Conservation (phyloP, 2,888 invertebrate species). For the Hirtodrosophila confusa region DNA sequence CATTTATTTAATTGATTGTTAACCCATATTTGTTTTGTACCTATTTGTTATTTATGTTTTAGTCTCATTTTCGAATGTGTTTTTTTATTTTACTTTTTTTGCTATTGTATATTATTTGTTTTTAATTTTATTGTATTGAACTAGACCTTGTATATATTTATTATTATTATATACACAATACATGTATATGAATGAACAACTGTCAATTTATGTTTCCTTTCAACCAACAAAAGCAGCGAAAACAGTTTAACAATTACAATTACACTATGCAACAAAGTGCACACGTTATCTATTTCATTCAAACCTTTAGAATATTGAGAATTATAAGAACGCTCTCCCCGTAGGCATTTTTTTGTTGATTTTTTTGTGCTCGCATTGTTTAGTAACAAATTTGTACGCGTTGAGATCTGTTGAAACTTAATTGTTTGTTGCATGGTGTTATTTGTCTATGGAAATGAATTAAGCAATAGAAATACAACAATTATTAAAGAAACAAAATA, state of each 20-base stretch:
- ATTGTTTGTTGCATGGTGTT: constrained; percentile 40
- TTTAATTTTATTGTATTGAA: constrained; percentile 39
- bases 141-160: constrained; percentile 21
- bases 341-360: constrained; percentile 7
- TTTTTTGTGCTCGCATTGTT: constrained; percentile 1
- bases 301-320: not conserved
- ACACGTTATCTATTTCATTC: not conserved
- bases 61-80: constrained; percentile 26
- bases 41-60: constrained; percentile 72
- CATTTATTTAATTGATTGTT: constrained; percentile 58
- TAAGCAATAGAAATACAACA: constrained; percentile 47
- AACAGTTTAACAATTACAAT: constrained; percentile 16
- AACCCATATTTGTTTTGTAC: constrained; percentile 63
- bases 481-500: constrained; percentile 17
- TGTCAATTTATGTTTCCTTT: constrained; percentile 16
- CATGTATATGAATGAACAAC: constrained; percentile 1
- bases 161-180: constrained; percentile 5
- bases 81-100: constrained; percentile 12
- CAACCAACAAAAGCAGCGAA: constrained; percentile 25
- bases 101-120: constrained; percentile 24
- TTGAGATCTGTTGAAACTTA: constrained; percentile 16
- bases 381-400: not conserved
- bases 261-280: constrained; percentile 43
- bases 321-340: too few relatives aligned
- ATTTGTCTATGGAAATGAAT: constrained; percentile 36